A percentile compares a stretch with the other conserved stretches of the same genome.
These are phyloP conservation scores for Polyodon spathula DNA, from an alignment of 2,113 vertebrate species.

Conservation along the genomic window DNA sequence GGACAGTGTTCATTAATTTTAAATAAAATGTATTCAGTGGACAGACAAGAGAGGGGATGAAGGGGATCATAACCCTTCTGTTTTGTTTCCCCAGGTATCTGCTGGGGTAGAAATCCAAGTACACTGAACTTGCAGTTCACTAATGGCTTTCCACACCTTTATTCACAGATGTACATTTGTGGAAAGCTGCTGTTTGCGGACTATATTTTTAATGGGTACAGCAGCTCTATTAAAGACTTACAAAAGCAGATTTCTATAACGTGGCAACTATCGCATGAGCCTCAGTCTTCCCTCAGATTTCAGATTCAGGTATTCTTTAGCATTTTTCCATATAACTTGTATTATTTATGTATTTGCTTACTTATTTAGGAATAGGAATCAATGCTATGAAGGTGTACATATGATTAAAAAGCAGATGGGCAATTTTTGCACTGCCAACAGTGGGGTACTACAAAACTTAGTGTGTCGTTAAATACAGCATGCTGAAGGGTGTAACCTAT, in stretches of 20 bases:
- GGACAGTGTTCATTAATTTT: too few species aligned
- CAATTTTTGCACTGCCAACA: not conserved
- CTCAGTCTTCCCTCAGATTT: constrained; percentile 56
- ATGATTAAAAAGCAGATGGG: too few species aligned
- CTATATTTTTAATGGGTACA: constrained; percentile 48
- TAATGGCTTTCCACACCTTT: constrained; percentile 8
- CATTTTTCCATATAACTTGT: not conserved
- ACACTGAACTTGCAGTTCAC: too few species aligned
- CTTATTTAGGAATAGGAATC: too few species aligned
- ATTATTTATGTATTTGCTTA: too few species aligned
- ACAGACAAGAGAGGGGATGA: too few species aligned
- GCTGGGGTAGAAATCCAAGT: too few species aligned
- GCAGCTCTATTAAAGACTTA: constrained; percentile 54
- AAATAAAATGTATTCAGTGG: too few species aligned
- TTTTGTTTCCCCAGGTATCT: too few species aligned
- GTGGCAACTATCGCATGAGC: constrained; percentile 47
- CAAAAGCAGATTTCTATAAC: constrained; percentile 62
- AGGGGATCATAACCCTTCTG: too few species aligned
- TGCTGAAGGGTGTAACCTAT: not conserved
- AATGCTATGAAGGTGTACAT: too few species aligned
- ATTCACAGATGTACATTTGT: constrained; percentile 56
- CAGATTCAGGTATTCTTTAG: constrained; percentile 47
- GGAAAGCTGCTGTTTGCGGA: constrained; percentile 61
- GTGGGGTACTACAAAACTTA: not conserved
- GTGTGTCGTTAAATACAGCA: not conserved